phyloP scores from a whole-genome alignment of 2,797 vertebrate genomes.

The Anniella stebbinsi region DNA sequence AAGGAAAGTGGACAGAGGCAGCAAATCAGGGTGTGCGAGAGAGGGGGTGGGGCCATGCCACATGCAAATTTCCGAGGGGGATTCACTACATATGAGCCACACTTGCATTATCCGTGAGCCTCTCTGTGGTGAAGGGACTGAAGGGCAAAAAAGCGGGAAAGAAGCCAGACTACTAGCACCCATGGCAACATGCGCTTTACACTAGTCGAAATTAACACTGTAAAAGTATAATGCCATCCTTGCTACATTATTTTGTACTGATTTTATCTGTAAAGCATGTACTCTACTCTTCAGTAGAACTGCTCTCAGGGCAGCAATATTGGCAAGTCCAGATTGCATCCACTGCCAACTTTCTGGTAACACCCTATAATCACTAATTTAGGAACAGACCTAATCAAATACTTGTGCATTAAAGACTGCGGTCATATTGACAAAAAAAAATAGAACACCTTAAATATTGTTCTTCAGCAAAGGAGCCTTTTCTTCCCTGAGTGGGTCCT shows the following conservation, averaged over 20 bases:
- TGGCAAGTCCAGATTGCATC: no score
- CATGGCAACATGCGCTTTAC: no score
- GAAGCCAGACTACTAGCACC: no score
- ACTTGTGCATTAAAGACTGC: background rate
- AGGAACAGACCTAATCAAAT: background rate
- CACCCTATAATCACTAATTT: background rate
- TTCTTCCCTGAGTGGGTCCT: background rate
- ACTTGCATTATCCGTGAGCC: no score
- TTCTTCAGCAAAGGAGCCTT: background rate
- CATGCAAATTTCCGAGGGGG: no score
- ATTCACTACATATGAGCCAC: no score
- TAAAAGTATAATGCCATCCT: background rate
- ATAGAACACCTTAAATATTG: background rate
- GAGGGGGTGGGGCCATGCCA: no score
- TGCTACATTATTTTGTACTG: background rate
- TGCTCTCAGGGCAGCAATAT: background rate
- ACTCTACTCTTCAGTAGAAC: background rate
- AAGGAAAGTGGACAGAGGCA: no score
- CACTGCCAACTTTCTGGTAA: background rate
- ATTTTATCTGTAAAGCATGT: background rate
- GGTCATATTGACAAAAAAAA: conserved; percentile 49
- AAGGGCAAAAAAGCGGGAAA: no score
- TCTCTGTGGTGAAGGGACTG: no score
- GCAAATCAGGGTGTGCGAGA: no score
- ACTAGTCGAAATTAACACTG: background rate